These are phyloP conservation scores for Halcyon senegalensis DNA, from an alignment of 2,113 vertebrate species.

Conservation along the genomic window DNA sequence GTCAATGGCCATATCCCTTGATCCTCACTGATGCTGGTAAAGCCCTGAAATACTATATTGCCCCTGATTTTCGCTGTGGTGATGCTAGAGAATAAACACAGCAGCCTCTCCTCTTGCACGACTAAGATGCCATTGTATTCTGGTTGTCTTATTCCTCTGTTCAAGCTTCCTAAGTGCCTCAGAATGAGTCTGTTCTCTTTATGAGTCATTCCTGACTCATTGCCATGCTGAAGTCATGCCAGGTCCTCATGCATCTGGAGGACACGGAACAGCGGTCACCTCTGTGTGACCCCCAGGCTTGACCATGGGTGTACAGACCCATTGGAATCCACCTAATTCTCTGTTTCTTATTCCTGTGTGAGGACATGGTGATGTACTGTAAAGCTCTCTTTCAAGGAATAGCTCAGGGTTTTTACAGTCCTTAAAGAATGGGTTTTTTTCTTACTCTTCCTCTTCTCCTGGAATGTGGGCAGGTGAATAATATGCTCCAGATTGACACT, in stretches of 20 bases:
- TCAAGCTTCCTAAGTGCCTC: neutral
- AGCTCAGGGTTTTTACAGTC: neutral
- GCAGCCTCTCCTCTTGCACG: neutral
- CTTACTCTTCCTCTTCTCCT: neutral
- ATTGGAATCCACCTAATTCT: neutral
- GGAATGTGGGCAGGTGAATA: neutral
- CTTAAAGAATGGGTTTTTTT: neutral
- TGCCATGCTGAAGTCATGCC: accelerated
- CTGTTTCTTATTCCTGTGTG: neutral
- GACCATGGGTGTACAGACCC: accelerated
- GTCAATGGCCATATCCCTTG: neutral
- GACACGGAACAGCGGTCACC: neutral
- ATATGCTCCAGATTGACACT: accelerated
- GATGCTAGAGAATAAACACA: neutral
- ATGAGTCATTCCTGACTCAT: neutral
- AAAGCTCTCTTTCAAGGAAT: neutral
- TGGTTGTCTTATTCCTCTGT: neutral
- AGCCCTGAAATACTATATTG: neutral
- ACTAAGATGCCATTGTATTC: neutral
- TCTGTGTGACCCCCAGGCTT: neutral
- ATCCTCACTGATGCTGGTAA: accelerated
- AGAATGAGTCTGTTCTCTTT: neutral
- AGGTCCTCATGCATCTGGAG: neutral
- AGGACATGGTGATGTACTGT: neutral
- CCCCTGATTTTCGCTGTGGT: neutral